Evolutionary conservation across 1,140 invertebrate genomes (phyloP).

Genomic region (Atta texana): DNA sequence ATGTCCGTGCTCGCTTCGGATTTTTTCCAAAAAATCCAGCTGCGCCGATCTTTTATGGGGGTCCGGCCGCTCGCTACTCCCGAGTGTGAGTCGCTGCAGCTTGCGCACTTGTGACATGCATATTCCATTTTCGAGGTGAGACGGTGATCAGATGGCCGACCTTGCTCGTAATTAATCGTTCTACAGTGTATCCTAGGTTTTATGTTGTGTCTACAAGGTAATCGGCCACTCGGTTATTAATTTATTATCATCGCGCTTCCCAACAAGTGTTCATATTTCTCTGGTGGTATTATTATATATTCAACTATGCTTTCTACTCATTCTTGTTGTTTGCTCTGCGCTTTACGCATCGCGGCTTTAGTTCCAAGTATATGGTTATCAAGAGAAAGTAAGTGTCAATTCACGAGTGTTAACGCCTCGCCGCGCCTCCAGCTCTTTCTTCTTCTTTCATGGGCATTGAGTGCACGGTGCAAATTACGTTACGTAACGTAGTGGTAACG

Average conservation of each 20-base stretch:
- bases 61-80: constrained; percentile 59
- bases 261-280: not conserved
- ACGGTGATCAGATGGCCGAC: not conserved
- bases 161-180: constrained; percentile 65
- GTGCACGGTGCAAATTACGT: constrained; percentile 20
- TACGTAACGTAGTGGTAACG: constrained; percentile 28
- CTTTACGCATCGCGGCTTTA: not conserved
- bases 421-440: not conserved
- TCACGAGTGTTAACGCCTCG: constrained; percentile 7
- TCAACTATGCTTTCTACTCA: not conserved
- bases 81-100: constrained; percentile 60
- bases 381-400: constrained; percentile 58
- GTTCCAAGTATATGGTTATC: not conserved
- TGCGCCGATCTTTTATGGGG: constrained; percentile 75
- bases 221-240: constrained; percentile 22
- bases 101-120: constrained; percentile 65
- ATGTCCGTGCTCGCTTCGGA: constrained; percentile 59
- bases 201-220: constrained; percentile 13
- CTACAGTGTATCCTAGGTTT: not conserved
- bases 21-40: constrained; percentile 75
- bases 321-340: not conserved
- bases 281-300: not conserved
- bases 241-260: constrained; percentile 9
- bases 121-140: constrained; percentile 48
- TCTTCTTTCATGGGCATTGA: constrained; percentile 1